Evolutionary conservation across 2,888 invertebrate species (phyloP).

Genomic region (Suillia variegata): DNA sequence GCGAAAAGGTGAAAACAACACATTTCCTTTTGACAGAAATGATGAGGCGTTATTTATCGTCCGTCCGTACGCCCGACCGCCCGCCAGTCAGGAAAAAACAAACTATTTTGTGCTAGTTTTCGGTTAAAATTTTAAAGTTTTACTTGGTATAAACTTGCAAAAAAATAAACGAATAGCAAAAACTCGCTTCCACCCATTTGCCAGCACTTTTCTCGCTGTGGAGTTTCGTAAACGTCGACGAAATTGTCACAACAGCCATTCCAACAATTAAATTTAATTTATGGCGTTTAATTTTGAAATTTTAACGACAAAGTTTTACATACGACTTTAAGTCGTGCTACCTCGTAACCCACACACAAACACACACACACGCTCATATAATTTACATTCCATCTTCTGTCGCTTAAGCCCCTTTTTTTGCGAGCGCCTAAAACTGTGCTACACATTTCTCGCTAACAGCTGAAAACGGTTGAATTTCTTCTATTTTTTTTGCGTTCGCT

Average conservation of each 20-base stretch:
- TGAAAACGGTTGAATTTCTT: neutral
- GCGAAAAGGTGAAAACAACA: constrained; percentile 12
- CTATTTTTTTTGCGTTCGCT: constrained; percentile 32
- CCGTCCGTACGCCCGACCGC: neutral
- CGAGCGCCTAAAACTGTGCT: constrained; percentile 26
- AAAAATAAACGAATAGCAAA: no score
- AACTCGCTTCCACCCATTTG: no score
- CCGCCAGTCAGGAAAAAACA: constrained; percentile 29
- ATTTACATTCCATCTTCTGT: constrained; percentile 13
- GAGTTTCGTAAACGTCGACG: neutral
- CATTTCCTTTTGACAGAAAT: constrained; percentile 10
- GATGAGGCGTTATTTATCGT: neutral
- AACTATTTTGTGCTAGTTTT: constrained; percentile 32
- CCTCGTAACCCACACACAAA: neutral
- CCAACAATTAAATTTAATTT: constrained; percentile 58
- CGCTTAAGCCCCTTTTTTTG: constrained; percentile 16
- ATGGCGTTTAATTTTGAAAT: constrained; percentile 38
- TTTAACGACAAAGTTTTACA: no score
- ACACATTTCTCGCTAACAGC: constrained; percentile 36
- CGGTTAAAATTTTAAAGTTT: constrained; percentile 34
- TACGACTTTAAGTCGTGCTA: neutral
- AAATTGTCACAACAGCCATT: constrained; percentile 36
- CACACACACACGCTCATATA: neutral
- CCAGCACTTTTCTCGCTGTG: no score
- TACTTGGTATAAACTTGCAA: no score